A percentile compares a stretch with the other conserved stretches of the same genome.
phyloP scores from a whole-genome alignment of 2,797 vertebrate species.

The Peromyscus eremicus region DNA sequence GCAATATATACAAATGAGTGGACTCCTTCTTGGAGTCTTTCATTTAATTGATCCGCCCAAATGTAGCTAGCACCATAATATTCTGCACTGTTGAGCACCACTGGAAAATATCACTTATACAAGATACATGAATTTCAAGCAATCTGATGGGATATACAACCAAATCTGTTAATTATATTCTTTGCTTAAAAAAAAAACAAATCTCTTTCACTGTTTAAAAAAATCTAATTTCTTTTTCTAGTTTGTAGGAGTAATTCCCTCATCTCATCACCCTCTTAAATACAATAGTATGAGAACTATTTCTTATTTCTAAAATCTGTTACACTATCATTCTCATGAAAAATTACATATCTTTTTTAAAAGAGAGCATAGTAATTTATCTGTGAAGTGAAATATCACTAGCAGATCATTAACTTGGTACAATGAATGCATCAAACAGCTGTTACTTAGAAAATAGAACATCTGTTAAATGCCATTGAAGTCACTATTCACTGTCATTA shows the following conservation, averaged over 20 bases:
- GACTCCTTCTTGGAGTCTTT: not conserved
- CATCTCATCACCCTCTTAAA: conserved; percentile 51
- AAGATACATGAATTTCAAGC: not conserved
- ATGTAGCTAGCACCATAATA: not conserved
- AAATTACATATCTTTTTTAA: conserved; percentile 79
- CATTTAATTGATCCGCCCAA: not conserved
- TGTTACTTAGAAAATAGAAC: conserved; percentile 81
- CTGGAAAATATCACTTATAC: not conserved
- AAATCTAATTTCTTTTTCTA: conserved; percentile 59
- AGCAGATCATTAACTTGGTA: conserved; percentile 81
- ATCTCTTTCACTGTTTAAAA: conserved; percentile 58
- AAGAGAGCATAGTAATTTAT: conserved; percentile 78
- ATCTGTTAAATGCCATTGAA: conserved; percentile 71
- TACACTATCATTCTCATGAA: conserved; percentile 76
- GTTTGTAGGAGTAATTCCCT: conserved; percentile 73
- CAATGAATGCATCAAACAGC: conserved; percentile 75
- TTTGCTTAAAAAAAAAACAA: not conserved
- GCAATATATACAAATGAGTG: not conserved
- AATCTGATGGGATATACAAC: not conserved
- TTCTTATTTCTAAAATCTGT: conserved; percentile 76
- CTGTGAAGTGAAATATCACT: conserved; percentile 81
- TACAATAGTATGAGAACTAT: conserved; percentile 66
- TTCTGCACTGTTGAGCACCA: not conserved
- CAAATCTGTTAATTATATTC: not conserved
- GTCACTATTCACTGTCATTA: conserved; percentile 79